Evolutionary conservation across 2,888 invertebrate species (phyloP), one percentile per base, ranked within the genome.

Genomic region (Drosophila rubida): DNA sequence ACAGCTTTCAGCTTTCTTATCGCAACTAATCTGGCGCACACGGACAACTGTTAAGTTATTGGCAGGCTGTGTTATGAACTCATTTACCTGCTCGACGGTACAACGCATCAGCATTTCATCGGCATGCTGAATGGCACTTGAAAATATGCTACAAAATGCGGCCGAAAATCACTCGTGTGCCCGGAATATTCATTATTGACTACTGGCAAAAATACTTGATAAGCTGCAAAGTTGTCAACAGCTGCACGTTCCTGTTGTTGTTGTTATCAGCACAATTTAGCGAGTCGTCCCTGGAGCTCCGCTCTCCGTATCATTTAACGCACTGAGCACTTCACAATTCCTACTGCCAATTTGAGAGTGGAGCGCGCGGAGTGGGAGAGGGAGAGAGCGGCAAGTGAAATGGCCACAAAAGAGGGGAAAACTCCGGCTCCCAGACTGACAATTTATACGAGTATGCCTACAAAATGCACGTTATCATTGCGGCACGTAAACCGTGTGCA

Each of bases 391-490:
- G 6, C 25, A 41, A 42, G 32, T 9, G 16, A 68, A 53, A 53
- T 61, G 16, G 46, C 30, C 53, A 37, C 13, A 61, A 23, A n/a
- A 44, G 23, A 46, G 42, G 35, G 3, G 32, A 46, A 30, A 14
- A 39, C 37, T 23, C 16, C 22, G 48, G 6, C 23, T 23, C 22
- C 8, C 14, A 46, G 11, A 42, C 49, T 23, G 58, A 35, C 61
- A 67, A 67, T 78, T 83, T 69, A 68, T 78, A n/a, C n/a, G n/a
- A n/a, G n/a, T n/a, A 53, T 59, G 67, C 58, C 41, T 57, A 57
- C 70, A 61, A 83, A 83, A 65, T 77, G 69, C 65, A 76, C 79
- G 75, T 79, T 84, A 83, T 77, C 81, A 83, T 66, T 79, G 81
- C 55, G 77, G 69, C 84, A 80, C 81, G 81, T 79, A 73, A 69